Evolutionary conservation across 2,113 vertebrate species (phyloP).

Genomic region (Ceyx margarethae): DNA sequence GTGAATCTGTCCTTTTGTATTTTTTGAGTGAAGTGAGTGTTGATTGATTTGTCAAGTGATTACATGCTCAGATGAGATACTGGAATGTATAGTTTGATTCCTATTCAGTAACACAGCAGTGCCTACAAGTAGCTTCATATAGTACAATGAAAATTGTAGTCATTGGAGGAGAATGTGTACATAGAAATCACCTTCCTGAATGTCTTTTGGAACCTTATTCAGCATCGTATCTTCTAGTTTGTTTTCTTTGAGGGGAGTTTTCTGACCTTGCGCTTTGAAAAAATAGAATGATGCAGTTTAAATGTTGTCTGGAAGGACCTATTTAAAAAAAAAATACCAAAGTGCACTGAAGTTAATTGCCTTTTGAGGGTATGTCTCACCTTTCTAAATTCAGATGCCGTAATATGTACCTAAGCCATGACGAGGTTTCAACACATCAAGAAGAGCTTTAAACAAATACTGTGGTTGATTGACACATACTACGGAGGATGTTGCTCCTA

Average conservation of each 20-base stretch:
- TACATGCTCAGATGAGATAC: conserved; percentile 51
- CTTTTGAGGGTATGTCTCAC: not conserved
- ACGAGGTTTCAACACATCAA: not conserved
- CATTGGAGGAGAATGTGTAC: not conserved
- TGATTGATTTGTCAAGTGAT: conserved; percentile 66
- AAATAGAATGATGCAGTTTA: not conserved
- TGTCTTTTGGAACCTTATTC: not conserved
- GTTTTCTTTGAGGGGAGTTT: not conserved
- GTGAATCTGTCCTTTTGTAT: conserved; percentile 54
- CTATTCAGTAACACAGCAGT: not conserved
- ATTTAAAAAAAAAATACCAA: not conserved
- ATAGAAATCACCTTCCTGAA: not conserved
- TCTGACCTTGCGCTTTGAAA: not conserved
- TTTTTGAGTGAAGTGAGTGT: conserved; percentile 45
- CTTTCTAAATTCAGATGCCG: not conserved
- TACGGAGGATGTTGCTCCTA: not conserved
- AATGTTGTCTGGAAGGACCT: not conserved
- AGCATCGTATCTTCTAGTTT: not conserved
- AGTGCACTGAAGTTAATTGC: not conserved
- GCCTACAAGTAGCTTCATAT: not conserved
- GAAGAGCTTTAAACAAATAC: not conserved
- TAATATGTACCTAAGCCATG: not conserved
- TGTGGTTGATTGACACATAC: not conserved
- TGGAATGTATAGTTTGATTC: conserved; percentile 35
- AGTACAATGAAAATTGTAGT: not conserved